Conservation (phyloP, 1,140 invertebrate genomes). For the Agrypnia vestita region DNA sequence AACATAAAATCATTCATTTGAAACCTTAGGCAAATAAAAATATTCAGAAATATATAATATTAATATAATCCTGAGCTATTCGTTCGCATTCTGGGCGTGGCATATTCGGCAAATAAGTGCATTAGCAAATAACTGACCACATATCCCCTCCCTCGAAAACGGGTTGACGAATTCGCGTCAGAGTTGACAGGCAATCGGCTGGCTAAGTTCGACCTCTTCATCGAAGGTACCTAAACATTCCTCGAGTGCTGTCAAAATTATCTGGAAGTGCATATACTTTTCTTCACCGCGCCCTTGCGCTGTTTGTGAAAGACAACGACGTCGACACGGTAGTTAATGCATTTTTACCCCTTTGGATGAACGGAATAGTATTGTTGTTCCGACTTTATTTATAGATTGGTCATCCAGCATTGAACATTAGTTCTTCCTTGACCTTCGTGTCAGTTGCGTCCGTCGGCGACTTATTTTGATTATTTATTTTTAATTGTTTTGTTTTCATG, state of each 20-base stretch:
- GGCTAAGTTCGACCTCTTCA: not conserved
- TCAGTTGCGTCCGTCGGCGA: not conserved
- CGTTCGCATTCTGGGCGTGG: slow-evolving; percentile 13
- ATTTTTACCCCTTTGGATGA: slow-evolving; percentile 56
- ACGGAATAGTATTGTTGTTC: slow-evolving; percentile 43
- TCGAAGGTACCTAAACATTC: not conserved
- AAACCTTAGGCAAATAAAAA: too few relatives aligned
- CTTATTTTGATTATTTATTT: too few relatives aligned
- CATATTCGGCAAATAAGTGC: slow-evolving; percentile 23
- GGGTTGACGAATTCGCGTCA: slow-evolving; percentile 38
- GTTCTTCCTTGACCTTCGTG: not conserved
- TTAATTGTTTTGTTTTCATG: too few relatives aligned
- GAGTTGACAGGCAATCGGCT: not conserved
- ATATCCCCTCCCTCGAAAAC: slow-evolving; percentile 49
- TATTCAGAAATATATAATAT: not conserved
- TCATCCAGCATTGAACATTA: slow-evolving; percentile 44
- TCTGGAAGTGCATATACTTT: not conserved
- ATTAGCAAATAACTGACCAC: slow-evolving; percentile 50
- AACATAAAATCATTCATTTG: too few relatives aligned
- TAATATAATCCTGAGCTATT: not conserved
- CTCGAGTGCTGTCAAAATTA: not conserved
- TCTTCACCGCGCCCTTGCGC: not conserved
- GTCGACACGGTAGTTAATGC: slow-evolving; percentile 23
- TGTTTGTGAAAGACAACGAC: not conserved
- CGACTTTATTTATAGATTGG: slow-evolving; percentile 36